Percentiles rank a stretch among this genome's conserved stretches.
These are phyloP conservation scores for Perizoma flavofasciatum DNA, from an alignment of 2,888 invertebrate genomes.

Conservation along the genomic window DNA sequence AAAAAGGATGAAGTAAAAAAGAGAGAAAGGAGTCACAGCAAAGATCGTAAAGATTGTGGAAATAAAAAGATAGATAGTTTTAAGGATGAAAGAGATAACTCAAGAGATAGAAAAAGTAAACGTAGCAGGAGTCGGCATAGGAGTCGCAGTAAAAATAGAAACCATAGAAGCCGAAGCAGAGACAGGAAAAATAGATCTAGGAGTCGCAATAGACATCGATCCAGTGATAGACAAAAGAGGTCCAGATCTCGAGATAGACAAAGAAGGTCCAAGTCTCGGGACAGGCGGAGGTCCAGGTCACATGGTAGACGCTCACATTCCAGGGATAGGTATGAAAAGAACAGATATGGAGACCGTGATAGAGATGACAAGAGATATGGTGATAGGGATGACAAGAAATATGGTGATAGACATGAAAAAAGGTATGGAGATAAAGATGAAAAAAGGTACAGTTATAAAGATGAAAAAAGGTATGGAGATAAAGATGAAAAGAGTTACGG, in stretches of 20 bases:
- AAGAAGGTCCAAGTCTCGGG: conserved; percentile 43
- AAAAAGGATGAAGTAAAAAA: conserved; percentile 51
- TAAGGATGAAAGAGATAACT: conserved; percentile 55
- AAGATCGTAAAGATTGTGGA: conserved; percentile 50
- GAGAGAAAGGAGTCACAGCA: conserved; percentile 55
- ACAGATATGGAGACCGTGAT: conserved; percentile 41
- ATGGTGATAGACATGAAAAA: conserved; percentile 53
- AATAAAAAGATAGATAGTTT: conserved; percentile 56
- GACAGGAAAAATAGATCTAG: conserved; percentile 53
- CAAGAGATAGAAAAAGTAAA: conserved; percentile 52
- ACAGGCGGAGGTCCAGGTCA: conserved; percentile 49
- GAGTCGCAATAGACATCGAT: conserved; percentile 42
- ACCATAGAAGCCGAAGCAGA: conserved; percentile 52
- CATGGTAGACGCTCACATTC: conserved; percentile 50
- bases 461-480: conserved; percentile 30
- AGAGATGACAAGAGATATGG: conserved; percentile 35
- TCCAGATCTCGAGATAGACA: conserved; percentile 48
- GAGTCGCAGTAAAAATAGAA: conserved; percentile 49
- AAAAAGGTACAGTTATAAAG: conserved; percentile 51
- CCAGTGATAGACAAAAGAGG: conserved; percentile 38
- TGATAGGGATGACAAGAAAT: conserved; percentile 43
- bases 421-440: conserved; percentile 43
- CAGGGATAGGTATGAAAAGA: conserved; percentile 36
- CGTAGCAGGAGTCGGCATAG: conserved; percentile 53
- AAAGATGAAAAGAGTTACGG: conserved; percentile 33